Evolutionary conservation across 1,140 invertebrate species (phyloP).

Genomic region (Bombus consobrinus): DNA sequence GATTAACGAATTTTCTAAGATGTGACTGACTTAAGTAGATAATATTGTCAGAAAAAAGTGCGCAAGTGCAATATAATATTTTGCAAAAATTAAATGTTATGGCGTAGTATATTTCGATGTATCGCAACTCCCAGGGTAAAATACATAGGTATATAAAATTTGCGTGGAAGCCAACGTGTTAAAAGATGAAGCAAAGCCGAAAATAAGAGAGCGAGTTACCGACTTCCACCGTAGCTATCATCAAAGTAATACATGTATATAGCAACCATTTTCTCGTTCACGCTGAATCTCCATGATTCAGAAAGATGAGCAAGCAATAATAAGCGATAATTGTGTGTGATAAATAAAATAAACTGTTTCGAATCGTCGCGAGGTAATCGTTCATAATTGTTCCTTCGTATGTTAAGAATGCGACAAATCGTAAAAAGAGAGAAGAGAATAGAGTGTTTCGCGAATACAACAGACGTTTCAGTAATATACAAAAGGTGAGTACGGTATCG

Average conservation of each 20-base stretch:
- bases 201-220: background rate
- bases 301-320: slow-evolving; percentile 47
- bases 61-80: too few species aligned
- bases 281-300: slow-evolving; percentile 11
- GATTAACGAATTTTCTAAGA: too few species aligned
- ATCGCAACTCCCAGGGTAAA: too few species aligned
- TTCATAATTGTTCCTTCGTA: slow-evolving; percentile 37
- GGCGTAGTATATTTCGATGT: too few species aligned
- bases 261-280: background rate
- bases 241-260: background rate
- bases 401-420: background rate
- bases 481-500: background rate
- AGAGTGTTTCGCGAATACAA: background rate
- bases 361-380: slow-evolving; percentile 19
- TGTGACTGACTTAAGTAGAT: too few species aligned
- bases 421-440: background rate
- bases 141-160: too few species aligned
- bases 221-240: background rate
- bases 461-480: background rate
- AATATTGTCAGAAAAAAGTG: too few species aligned
- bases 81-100: too few species aligned
- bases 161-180: too few species aligned
- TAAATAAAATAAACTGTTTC: slow-evolving; percentile 36
- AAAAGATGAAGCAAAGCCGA: background rate
- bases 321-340: slow-evolving; percentile 50